These are phyloP conservation scores for Girardia tigrina DNA, from an alignment of 2,888 invertebrate species.

Conservation along the genomic window DNA sequence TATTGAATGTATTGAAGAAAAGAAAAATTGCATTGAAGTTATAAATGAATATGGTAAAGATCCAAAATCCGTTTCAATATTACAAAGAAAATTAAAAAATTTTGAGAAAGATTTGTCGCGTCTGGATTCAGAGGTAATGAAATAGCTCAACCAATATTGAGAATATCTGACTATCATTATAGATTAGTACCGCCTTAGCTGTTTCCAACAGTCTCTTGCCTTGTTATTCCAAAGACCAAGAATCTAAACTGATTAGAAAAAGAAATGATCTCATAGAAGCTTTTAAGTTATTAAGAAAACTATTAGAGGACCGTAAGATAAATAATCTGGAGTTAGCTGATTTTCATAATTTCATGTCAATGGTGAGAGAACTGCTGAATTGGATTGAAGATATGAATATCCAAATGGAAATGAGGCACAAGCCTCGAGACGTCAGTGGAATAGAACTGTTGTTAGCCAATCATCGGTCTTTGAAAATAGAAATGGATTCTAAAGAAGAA, in stretches of 20 bases:
- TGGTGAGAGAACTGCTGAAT: constrained; percentile 83
- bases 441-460: constrained; percentile 98
- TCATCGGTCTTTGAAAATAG: constrained; percentile 93
- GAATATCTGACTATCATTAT: background rate
- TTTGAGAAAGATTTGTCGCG: background rate
- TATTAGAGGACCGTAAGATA: background rate
- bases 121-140: background rate
- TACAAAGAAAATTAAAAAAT: constrained; percentile 17
- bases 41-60: background rate
- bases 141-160: background rate
- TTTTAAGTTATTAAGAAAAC: background rate
- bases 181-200: background rate
- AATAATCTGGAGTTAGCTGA: constrained; percentile 10
- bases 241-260: background rate
- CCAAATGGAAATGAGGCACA: constrained; percentile 56
- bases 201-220: background rate
- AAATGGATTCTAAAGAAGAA: constrained; percentile 94
- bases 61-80: background rate
- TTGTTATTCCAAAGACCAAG: constrained; percentile 13
- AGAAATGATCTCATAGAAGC: background rate
- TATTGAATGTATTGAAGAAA: background rate
- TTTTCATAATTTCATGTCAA: constrained; percentile 43
- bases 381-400: constrained; percentile 99
- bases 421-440: constrained; percentile 68
- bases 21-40: background rate